A percentile compares a stretch with the other conserved stretches of the same genome.
phyloP scores from a whole-genome alignment of 2,888 invertebrate genomes.

The Melinaea menophilus region DNA sequence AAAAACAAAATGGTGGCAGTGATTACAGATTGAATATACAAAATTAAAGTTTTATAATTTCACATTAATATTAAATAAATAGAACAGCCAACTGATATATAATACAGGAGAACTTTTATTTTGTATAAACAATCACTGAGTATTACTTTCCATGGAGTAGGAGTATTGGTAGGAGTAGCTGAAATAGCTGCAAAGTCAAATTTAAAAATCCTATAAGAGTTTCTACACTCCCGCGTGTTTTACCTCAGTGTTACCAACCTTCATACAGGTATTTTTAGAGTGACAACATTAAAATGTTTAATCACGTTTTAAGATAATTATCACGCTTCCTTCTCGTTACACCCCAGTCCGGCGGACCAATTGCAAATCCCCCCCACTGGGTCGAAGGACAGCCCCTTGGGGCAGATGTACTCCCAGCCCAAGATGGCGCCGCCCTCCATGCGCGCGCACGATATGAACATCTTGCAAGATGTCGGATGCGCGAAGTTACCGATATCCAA shows the following conservation, averaged over 20 bases:
- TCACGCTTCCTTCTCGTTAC: conserved; percentile 77
- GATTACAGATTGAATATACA: conserved; percentile 16
- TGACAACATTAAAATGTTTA: too few relatives aligned
- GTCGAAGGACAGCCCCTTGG: conserved; percentile 90
- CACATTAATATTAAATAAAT: conserved; percentile 19
- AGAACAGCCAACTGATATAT: conserved; percentile 15
- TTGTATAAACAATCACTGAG: conserved; percentile 11
- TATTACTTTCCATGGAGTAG: conserved; percentile 1
- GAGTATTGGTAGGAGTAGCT: background rate
- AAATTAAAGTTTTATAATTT: conserved; percentile 10
- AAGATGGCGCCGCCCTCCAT: conserved; percentile 86
- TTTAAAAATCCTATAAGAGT: too few relatives aligned
- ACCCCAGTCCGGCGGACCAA: conserved; percentile 90
- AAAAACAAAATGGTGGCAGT: conserved; percentile 21
- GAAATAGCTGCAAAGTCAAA: background rate
- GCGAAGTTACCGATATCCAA: conserved; percentile 94
- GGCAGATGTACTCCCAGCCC: conserved; percentile 94
- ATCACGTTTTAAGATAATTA: background rate
- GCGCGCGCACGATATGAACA: conserved; percentile 92
- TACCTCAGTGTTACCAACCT: too few relatives aligned
- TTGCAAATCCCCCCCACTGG: conserved; percentile 94
- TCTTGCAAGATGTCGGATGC: conserved; percentile 92
- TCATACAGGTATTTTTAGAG: too few relatives aligned
- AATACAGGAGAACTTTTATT: background rate
- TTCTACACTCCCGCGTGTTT: too few relatives aligned